These are phyloP conservation scores for Parthenolecanium corni DNA, from an alignment of 2,888 invertebrate species.

Conservation along the genomic window DNA sequence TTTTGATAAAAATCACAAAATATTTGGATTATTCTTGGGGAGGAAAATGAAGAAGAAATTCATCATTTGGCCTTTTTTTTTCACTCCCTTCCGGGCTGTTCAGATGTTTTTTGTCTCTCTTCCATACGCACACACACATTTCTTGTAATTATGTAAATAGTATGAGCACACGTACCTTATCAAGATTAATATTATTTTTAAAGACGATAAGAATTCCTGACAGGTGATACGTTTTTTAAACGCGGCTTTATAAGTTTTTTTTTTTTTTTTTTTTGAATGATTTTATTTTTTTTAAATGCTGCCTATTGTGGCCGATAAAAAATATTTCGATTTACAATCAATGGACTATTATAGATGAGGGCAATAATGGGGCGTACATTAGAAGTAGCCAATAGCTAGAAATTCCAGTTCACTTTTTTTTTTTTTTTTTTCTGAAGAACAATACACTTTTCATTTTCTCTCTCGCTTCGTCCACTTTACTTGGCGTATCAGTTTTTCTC, in stretches of 20 bases:
- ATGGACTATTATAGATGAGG: neutral
- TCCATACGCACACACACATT: too few relatives aligned
- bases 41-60: too few relatives aligned
- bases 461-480: too few relatives aligned
- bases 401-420: neutral
- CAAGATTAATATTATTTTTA: neutral
- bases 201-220: neutral
- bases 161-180: neutral
- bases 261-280: too few relatives aligned
- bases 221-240: slow-evolving; percentile 7
- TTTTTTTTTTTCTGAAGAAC: neutral
- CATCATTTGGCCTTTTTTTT: too few relatives aligned
- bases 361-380: slow-evolving; percentile 14
- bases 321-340: neutral
- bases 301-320: neutral
- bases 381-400: slow-evolving; percentile 24
- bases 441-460: too few relatives aligned
- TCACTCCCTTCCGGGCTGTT: too few relatives aligned
- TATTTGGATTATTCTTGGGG: too few relatives aligned
- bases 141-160: slow-evolving; percentile 1
- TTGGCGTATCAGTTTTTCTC: too few relatives aligned
- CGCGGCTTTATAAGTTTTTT: too few relatives aligned
- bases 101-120: too few relatives aligned
- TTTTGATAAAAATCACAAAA: too few relatives aligned
- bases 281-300: neutral